Evolutionary conservation across 1,140 invertebrate species (phyloP), one percentile per base, ranked within the genome.

Genomic region (Harpegnathos saltator): DNA sequence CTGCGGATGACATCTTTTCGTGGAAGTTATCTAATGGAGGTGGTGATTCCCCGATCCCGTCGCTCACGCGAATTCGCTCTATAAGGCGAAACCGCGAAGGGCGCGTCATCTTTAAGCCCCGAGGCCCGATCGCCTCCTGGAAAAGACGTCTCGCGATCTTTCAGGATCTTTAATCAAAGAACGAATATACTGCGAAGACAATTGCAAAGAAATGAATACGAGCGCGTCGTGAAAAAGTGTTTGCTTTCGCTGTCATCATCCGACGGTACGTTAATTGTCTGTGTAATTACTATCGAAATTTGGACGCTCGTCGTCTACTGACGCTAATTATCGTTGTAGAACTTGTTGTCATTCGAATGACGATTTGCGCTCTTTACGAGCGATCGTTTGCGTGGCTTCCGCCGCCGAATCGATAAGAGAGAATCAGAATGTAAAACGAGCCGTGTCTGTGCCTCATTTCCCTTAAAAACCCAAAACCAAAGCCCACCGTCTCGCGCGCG

Each of bases 1-100:
- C 48, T 84, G 44, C 17, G 22, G 15, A 68, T 59, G 63, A 58
- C 75, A 80, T 80, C 75, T 80, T 80, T 80, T 80, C 65, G 75
- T 71, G 52, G 75, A 80, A 80, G 75, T 80, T 80, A 71, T 58
- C 22, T 71, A 80, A 80, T 71, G 75, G 52, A 38, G 17, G 48
- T 22, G 33, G 17, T 80, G 50, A 44, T 3, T 38, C 48, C 3
- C 29, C 50, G 29, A 24, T 78, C 11, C 5, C 50, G 38, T 44
- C 38, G 38, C 7, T 56, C 26, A n/a, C n/a, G 63, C 33, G n/a
- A 14, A 44, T 44, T 14, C 33, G 33, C 22, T 78, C 17, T 69
- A 12, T 56, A 44, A 44, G 29, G 19, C 50, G 22, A 69, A 66
- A 68, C 3, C 3, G 19, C 22, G 17, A 69, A 58, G 3, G 33